Evolutionary conservation across 1,140 invertebrate species (phyloP), one percentile per base, ranked within the genome.

Genomic region (Heliconius hewitsoni): DNA sequence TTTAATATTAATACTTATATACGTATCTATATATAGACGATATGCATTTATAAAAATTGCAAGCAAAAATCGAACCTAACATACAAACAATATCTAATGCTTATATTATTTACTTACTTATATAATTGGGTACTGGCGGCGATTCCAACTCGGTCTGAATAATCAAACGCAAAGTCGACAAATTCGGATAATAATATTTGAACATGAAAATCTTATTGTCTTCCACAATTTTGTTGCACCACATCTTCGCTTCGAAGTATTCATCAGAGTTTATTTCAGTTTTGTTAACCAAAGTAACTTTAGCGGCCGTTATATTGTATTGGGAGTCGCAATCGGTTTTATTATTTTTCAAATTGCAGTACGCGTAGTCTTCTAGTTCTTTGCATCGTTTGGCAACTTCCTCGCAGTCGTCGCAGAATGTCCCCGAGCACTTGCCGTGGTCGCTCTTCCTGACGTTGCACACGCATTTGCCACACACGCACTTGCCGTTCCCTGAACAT

Each of bases 301-400:
- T 93, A 78, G 96, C 96, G 0, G 81, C 81, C 8, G 76, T 86
- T 27, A 94, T 88, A 13, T 94, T 94, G 81, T 95, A 96, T 82
- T 95, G 95, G n/a, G 89, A 87, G 30, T 91, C 93, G 77, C 96
- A 96, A 23, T 95, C 91, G 87, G 78, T 82, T 77, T 89, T 86
- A 39, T 86, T 84, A 23, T 96, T 91, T 23, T 95, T 92, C 75
- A 97, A 87, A 37, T 96, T 96, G 81, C 96, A 93, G 86, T 97
- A 96, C 23, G 96, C 96, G 83, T 96, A 95, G 85, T 97, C 98
- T 89, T 98, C 96, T 82, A 97, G 96, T 82, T 97, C 96, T 71
- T 96, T 94, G 91, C 98, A 99, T 46, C 94, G 87, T 81, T 96
- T 84, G 9, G 81, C 81, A 18, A 92, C 90, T 39, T 91, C 86